Evolutionary conservation across 2,113 vertebrate genomes (phyloP).

Genomic region (Collichthys lucidus): DNA sequence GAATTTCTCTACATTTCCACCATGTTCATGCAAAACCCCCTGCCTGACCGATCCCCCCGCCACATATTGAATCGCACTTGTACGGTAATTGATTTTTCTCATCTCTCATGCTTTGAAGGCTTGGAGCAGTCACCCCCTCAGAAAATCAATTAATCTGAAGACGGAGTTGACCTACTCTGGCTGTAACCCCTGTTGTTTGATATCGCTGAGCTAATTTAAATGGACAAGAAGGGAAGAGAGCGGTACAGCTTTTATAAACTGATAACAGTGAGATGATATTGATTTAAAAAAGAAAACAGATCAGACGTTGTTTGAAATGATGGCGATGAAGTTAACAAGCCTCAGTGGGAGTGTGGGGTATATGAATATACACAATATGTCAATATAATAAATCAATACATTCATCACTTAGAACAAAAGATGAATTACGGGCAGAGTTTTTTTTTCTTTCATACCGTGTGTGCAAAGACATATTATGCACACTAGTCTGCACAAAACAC

Average conservation of each 20-base stretch:
- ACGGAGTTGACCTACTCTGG: constrained; percentile 46
- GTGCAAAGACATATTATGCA: not conserved
- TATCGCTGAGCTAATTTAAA: constrained; percentile 56
- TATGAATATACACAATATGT: not conserved
- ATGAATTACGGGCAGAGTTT: not conserved
- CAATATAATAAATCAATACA: not conserved
- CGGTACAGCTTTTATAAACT: constrained; percentile 17
- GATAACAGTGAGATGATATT: constrained; percentile 48
- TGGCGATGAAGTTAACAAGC: constrained; percentile 22
- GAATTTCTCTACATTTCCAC: not conserved
- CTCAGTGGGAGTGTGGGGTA: constrained; percentile 18
- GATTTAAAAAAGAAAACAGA: constrained; percentile 35
- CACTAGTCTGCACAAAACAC: not conserved
- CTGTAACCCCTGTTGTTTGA: constrained; percentile 56
- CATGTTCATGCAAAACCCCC: not conserved
- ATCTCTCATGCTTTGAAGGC: constrained; percentile 58
- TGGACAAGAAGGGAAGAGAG: constrained; percentile 22
- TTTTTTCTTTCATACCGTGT: not conserved
- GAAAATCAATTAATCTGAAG: constrained; percentile 72
- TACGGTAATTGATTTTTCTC: constrained; percentile 75
- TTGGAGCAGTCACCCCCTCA: constrained; percentile 47
- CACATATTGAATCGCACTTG: constrained; percentile 68
- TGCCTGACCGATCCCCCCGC: not conserved
- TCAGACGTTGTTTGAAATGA: constrained; percentile 34
- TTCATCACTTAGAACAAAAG: constrained; percentile 33